phyloP scores from a whole-genome alignment of 37 sponge, comb jelly and placozoan species.

The Aplysina aerophoba region DNA sequence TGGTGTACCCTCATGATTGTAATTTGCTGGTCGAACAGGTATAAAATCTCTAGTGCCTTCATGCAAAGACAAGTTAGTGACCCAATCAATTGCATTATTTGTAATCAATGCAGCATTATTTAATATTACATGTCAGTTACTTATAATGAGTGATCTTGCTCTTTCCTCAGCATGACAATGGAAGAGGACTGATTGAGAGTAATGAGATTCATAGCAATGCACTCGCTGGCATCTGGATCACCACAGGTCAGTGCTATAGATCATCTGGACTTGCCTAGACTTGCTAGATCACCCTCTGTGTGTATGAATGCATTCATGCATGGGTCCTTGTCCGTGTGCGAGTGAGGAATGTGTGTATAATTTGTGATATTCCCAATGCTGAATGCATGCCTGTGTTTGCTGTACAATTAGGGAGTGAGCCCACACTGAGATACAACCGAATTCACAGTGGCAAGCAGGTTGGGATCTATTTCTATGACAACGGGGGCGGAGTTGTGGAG shows the following conservation, averaged over 20 bases:
- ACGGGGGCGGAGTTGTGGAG: slow-evolving; percentile 85
- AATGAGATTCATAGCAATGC: slow-evolving; percentile 87
- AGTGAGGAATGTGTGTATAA: too few relatives aligned
- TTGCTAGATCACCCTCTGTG: too few relatives aligned
- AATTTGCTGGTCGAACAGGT: too few relatives aligned
- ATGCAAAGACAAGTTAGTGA: too few relatives aligned
- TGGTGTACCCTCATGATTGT: too few relatives aligned
- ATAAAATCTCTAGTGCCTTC: too few relatives aligned
- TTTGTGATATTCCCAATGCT: background rate
- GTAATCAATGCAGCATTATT: too few relatives aligned
- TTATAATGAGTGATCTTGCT: background rate
- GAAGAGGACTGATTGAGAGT: slow-evolving; percentile 72
- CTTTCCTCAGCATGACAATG: slow-evolving; percentile 72
- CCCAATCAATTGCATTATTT: too few relatives aligned
- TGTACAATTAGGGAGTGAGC: slow-evolving; percentile 49
- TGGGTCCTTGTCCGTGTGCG: background rate
- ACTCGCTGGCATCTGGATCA: slow-evolving; percentile 87
- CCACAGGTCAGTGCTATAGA: slow-evolving; percentile 56
- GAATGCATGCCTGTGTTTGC: too few relatives aligned
- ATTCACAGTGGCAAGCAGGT: slow-evolving; percentile 91
- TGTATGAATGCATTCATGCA: too few relatives aligned
- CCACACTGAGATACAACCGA: slow-evolving; percentile 64
- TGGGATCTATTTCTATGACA: slow-evolving; percentile 93
- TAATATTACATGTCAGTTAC: too few relatives aligned
- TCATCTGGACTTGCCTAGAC: too few relatives aligned